Evolutionary conservation across 2,797 vertebrate species (phyloP).

Genomic region (Tympanoctomys barrerae): DNA sequence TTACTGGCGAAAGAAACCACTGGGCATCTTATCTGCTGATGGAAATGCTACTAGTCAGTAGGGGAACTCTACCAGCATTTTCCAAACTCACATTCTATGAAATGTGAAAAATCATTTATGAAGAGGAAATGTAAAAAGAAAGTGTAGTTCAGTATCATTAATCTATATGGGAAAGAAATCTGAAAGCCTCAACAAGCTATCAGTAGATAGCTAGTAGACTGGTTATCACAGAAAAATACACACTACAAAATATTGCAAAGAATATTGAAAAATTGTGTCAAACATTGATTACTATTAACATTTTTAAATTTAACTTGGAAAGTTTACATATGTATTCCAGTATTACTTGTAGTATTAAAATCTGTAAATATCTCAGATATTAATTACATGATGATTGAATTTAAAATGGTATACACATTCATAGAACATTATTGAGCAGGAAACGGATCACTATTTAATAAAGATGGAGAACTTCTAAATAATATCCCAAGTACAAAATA

Average conservation of each 20-base stretch:
- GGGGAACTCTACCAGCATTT: not conserved
- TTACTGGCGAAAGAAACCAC: not conserved
- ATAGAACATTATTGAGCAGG: not conserved
- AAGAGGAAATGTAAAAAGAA: not conserved
- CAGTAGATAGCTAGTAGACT: not conserved
- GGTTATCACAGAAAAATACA: not conserved
- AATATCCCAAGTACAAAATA: not conserved
- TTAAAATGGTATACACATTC: not conserved
- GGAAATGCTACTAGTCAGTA: not conserved
- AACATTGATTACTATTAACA: not conserved
- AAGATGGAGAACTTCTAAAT: not conserved
- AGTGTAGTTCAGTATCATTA: not conserved
- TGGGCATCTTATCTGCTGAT: rapidly evolving
- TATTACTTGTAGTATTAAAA: not conserved
- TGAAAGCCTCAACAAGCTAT: not conserved
- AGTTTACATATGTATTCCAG: not conserved
- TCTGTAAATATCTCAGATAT: not conserved
- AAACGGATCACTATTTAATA: not conserved
- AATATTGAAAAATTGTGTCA: not conserved
- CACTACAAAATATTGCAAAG: not conserved
- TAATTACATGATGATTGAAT: not conserved
- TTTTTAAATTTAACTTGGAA: not conserved
- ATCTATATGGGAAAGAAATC: not conserved
- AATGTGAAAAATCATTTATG: not conserved
- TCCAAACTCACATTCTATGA: not conserved